Percentiles rank a stretch among this genome's conserved stretches.
Conservation (phyloP, 2,888 invertebrate species). For the Glyphotaelius pellucidus region DNA sequence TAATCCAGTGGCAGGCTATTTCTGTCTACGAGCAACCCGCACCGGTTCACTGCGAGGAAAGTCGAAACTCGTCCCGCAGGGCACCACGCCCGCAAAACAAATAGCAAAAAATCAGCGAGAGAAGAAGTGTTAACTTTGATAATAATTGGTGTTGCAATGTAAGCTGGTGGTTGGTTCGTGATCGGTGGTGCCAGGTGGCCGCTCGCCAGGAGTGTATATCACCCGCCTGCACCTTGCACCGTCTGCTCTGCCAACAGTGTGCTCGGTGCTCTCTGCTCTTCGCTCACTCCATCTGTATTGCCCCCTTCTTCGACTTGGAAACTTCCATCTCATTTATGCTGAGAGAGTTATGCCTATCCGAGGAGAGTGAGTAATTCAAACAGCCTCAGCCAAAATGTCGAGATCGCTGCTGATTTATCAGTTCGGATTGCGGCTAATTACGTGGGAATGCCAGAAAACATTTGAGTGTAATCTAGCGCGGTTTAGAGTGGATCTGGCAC, state of each 20-base stretch:
- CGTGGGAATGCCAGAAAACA: not conserved
- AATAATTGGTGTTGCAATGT: slow-evolving; percentile 26
- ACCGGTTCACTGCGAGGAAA: not conserved
- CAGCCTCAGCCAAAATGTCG: not conserved
- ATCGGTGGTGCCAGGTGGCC: slow-evolving; percentile 34
- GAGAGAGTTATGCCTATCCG: not conserved
- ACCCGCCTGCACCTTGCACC: slow-evolving; percentile 28
- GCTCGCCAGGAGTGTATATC: slow-evolving; percentile 16
- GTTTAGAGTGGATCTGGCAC: not conserved
- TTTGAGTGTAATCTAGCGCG: not conserved
- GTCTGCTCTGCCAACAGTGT: not conserved
- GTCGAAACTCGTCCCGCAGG: not conserved
- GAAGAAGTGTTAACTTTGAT: slow-evolving; percentile 11
- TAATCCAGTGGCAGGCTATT: slow-evolving; percentile 21
- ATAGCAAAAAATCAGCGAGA: not conserved
- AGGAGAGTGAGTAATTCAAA: not conserved
- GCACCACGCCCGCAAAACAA: not conserved
- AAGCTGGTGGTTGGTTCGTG: not conserved
- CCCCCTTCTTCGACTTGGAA: not conserved
- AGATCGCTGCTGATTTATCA: not conserved
- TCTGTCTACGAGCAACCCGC: not conserved
- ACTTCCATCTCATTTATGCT: not conserved
- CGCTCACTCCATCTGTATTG: not conserved
- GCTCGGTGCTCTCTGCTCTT: not conserved
- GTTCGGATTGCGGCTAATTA: not conserved